Evolutionary conservation across 1,140 invertebrate species (phyloP).

Genomic region (Coboldia fuscipes): DNA sequence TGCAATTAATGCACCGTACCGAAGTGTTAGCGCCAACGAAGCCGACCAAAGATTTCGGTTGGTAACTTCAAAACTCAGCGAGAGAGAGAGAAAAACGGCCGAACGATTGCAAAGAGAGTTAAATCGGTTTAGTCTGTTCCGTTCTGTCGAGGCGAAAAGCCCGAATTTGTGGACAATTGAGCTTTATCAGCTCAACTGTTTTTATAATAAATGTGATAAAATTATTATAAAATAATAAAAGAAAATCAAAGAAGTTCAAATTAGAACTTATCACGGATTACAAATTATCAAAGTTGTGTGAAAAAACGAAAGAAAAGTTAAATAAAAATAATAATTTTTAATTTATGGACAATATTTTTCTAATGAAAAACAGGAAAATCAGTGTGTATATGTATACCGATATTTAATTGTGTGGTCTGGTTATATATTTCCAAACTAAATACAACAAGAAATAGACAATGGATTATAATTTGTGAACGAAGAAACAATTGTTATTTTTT

Average conservation of each 20-base stretch:
- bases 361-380: background rate
- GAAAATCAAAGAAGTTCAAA: background rate
- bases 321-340: background rate
- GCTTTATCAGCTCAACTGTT: slow-evolving; percentile 2
- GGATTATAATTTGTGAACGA: background rate
- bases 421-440: background rate
- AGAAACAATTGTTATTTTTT: background rate
- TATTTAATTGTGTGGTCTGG: too few species aligned
- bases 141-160: slow-evolving; percentile 3
- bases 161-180: slow-evolving; percentile 2
- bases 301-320: background rate
- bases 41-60: too few species aligned
- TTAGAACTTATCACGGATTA: background rate
- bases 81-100: too few species aligned
- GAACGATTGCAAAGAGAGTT: too few species aligned
- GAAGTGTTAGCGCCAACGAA: too few species aligned
- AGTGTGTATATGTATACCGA: too few species aligned
- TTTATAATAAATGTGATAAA: background rate
- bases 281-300: background rate
- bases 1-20: too few species aligned
- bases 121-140: too few species aligned
- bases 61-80: too few species aligned
- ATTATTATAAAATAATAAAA: background rate
- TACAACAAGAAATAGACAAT: background rate
- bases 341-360: background rate